Percentiles rank a stretch among this genome's conserved stretches.
Evolutionary conservation across 2,797 vertebrate species (phyloP).

Genomic region (Pempheris klunzingeri): DNA sequence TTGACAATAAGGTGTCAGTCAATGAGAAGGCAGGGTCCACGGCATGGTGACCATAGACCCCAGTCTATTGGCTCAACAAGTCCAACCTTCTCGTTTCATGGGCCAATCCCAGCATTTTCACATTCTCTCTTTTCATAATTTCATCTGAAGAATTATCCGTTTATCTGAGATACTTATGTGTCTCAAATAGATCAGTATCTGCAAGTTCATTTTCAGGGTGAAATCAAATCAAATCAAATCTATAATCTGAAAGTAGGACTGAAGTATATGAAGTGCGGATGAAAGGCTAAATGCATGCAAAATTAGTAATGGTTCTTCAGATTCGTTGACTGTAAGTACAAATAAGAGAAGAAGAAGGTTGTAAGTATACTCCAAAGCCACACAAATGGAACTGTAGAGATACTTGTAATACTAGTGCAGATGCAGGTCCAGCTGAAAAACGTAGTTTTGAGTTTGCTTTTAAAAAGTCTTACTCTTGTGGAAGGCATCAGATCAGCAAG

Average conservation of each 20-base stretch:
- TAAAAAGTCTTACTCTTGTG: neutral
- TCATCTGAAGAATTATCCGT: neutral
- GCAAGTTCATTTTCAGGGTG: neutral
- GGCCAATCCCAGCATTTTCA: neutral
- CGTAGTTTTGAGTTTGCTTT: neutral
- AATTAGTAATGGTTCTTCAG: too few species aligned
- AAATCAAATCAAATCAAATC: neutral
- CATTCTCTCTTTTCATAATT: too few species aligned
- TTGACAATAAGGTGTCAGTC: too few species aligned
- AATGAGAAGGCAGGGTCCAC: too few species aligned
- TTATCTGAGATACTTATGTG: neutral
- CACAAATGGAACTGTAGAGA: neutral
- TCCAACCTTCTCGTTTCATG: neutral
- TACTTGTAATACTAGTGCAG: neutral
- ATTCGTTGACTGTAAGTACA: too few species aligned
- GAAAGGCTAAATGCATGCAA: neutral
- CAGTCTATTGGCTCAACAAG: neutral
- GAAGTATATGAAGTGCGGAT: neutral
- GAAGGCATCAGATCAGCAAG: neutral
- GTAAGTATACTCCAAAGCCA: neutral
- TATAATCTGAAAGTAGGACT: neutral
- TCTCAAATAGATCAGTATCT: neutral
- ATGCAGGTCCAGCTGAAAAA: neutral
- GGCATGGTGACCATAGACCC: too few species aligned
- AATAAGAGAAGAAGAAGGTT: neutral